Conservation (phyloP, 2,888 invertebrate species). For the Malthinus seriepunctatus region DNA sequence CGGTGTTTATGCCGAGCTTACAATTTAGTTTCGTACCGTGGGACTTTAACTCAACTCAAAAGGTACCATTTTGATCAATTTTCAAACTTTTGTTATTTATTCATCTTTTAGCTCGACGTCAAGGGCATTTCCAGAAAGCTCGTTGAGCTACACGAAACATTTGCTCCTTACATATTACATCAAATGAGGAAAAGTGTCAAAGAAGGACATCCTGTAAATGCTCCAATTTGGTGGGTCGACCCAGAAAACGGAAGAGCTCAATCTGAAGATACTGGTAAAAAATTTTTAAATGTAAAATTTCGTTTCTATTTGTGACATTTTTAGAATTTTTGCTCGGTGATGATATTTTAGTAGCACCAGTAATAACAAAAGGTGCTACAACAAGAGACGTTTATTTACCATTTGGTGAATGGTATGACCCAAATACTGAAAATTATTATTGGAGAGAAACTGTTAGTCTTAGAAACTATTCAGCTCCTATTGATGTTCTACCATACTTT, state of each 20-base stretch:
- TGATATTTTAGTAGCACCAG: slow-evolving; percentile 76
- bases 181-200: slow-evolving; percentile 64
- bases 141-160: slow-evolving; percentile 66
- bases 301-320: slow-evolving; percentile 32
- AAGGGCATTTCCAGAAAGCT: slow-evolving; percentile 65
- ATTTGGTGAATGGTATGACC: slow-evolving; percentile 72
- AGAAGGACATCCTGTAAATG: slow-evolving; percentile 73
- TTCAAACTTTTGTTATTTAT: background rate
- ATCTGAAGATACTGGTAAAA: slow-evolving; percentile 11
- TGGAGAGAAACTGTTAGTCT: slow-evolving; percentile 73
- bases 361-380: slow-evolving; percentile 64
- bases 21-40: slow-evolving; percentile 83
- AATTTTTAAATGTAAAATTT: background rate
- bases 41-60: slow-evolving; percentile 43
- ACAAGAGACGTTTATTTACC: slow-evolving; percentile 77
- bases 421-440: slow-evolving; percentile 55
- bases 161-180: slow-evolving; percentile 63
- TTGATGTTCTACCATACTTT: slow-evolving; percentile 73
- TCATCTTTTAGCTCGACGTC: slow-evolving; percentile 55
- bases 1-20: slow-evolving; percentile 75
- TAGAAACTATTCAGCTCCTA: slow-evolving; percentile 65
- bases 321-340: slow-evolving; percentile 81
- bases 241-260: slow-evolving; percentile 60
- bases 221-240: slow-evolving; percentile 85
- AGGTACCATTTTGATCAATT: no score